These are phyloP conservation scores for Porites rus DNA, from an alignment of 92 coral and sea anemone species.

Conservation along the genomic window DNA sequence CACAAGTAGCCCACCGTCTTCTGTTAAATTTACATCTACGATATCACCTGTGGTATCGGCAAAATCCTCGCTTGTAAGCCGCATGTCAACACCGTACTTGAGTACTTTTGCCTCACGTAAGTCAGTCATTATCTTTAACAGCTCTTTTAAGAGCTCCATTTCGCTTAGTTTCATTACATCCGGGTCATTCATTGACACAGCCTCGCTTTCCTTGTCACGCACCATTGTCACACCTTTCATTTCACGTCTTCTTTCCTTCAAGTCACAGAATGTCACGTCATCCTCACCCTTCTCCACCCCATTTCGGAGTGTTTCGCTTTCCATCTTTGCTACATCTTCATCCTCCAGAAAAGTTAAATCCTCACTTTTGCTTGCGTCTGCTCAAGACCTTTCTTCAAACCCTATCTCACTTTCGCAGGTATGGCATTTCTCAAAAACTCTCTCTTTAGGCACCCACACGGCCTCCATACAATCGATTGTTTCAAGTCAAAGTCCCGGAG, in stretches of 20 bases:
- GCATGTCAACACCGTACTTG: constrained; percentile 1
- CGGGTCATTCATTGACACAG: neutral
- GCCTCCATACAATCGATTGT: neutral
- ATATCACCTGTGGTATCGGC: neutral
- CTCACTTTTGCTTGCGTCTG: neutral
- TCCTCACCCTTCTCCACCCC: neutral
- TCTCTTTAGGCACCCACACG: neutral
- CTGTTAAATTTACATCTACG: neutral
- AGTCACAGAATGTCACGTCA: constrained; percentile 18
- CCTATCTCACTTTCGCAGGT: neutral
- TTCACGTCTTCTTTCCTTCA: neutral
- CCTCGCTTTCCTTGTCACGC: constrained; percentile 7
- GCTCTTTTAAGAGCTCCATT: constrained; percentile 11
- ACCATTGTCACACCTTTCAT: neutral
- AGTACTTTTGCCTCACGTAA: constrained; percentile 34
- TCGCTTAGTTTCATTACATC: neutral
- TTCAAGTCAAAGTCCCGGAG: neutral
- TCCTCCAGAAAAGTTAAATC: neutral
- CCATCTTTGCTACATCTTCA: neutral
- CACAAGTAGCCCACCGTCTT: neutral
- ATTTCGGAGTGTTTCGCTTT: neutral
- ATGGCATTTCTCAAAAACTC: neutral
- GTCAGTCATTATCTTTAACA: constrained; percentile 17
- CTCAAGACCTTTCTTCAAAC: neutral
- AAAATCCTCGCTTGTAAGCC: constrained; percentile 13